Conservation (phyloP, 92 coral and sea anemone species). For the Parazoanthus atlanticus region DNA sequence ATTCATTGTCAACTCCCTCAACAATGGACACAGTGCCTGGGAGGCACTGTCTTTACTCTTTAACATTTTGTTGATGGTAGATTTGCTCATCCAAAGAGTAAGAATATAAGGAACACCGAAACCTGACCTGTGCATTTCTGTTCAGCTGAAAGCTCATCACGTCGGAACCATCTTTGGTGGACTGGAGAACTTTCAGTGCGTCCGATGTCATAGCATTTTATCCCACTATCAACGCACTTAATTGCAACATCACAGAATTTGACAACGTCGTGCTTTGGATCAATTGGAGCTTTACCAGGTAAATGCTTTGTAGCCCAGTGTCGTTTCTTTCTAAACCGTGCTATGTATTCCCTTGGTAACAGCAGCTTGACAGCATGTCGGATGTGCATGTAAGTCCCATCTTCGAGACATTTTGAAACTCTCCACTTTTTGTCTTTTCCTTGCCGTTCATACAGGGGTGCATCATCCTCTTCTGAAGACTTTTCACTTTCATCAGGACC, state of each 20-base stretch:
- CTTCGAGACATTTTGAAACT: conserved; percentile 15
- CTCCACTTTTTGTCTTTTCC: conserved; percentile 3
- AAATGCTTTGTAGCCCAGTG: conserved; percentile 59
- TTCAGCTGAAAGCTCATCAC: conserved; percentile 28
- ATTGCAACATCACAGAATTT: conserved; percentile 47
- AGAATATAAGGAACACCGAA: conserved; percentile 35
- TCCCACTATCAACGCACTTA: conserved; percentile 16
- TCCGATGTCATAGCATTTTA: conserved; percentile 31
- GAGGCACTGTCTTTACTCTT: too few species aligned
- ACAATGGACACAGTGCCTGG: too few species aligned
- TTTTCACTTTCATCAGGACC: conserved; percentile 3
- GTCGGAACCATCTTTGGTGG: conserved; percentile 45
- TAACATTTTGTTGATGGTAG: too few species aligned
- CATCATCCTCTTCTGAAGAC: not conserved
- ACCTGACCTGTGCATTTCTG: conserved; percentile 18
- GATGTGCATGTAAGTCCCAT: conserved; percentile 34
- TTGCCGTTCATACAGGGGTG: not conserved
- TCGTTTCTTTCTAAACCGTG: conserved; percentile 48
- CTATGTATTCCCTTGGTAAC: conserved; percentile 46
- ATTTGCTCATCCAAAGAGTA: not conserved
- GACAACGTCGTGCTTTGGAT: conserved; percentile 55
- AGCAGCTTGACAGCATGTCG: conserved; percentile 43
- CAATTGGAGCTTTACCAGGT: conserved; percentile 56
- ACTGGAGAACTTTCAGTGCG: conserved; percentile 46
- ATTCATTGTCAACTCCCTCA: too few species aligned